Evolutionary conservation across 2,113 vertebrate species (phyloP), one percentile per base, ranked within the genome.

Genomic region (Leucosticte australis): DNA sequence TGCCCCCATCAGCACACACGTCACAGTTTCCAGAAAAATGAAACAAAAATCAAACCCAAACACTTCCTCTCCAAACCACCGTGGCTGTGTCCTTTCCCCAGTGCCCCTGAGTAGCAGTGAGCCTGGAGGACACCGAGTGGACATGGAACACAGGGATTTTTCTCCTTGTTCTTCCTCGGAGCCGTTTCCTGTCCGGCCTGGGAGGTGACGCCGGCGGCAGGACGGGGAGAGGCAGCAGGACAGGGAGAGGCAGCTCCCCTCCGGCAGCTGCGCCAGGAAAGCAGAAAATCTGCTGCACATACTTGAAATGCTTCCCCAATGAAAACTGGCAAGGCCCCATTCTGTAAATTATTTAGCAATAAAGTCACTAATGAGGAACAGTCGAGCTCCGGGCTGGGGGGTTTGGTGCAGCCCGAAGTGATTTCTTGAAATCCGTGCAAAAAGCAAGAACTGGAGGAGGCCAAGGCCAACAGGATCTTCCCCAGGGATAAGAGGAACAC

Each of bases 291-390:
- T 69, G 94, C 67, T 94, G 42, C 50, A 92, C 97, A 96, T 97
- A 96, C 92, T 97, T 98, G 76, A 96, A 97, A 98, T 96, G 96
- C 79, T 97, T 97, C 95, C 49, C 95, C n/a, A 69, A 83, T 37
- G 89, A 97, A 97, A 97, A 86, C 96, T 93, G 96, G 97, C 96
- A 90, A 87, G 96, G 89, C 71, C 26, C 55, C 82, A 50, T 93
- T 90, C 93, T 96, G 96, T 86, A 96, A 97, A 97, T 92, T 92
- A 96, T 97, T 97, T 37, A 91, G 96, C 94, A 93, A 95, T 96
- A 96, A 96, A 97, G 96, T 97, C 96, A 94, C 96, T 95, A 97
- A 96, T 10, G 50, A 97, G 95, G 95, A 91, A 80, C 59, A 84
- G 74, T 39, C 1, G 14, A 88, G 96, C 89, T 92, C n/a, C 1